phyloP scores from a whole-genome alignment of 1,140 invertebrate species.

The Ceratosolen fusciceps region DNA sequence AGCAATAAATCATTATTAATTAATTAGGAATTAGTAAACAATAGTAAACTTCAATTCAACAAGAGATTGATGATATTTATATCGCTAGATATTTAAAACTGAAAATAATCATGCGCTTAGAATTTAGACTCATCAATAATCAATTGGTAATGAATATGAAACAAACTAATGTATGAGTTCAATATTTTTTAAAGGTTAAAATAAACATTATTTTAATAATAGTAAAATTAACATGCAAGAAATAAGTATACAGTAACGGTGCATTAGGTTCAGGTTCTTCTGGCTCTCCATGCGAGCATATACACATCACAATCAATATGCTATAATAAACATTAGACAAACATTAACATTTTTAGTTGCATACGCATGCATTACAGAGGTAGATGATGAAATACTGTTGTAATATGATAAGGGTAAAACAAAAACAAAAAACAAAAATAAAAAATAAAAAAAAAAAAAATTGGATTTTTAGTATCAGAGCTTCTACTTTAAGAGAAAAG shows the following conservation, averaged over 20 bases:
- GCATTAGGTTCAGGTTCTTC: no score
- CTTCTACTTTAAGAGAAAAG: conserved; percentile 43
- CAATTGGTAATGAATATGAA: neutral
- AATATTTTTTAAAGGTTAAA: no score
- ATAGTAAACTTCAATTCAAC: neutral
- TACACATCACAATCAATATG: neutral
- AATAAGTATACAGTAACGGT: no score
- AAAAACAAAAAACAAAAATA: neutral
- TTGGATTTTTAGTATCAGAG: neutral
- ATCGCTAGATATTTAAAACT: neutral
- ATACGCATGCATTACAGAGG: conserved; percentile 31
- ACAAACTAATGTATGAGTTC: no score
- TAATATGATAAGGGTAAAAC: neutral
- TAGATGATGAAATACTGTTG: conserved; percentile 18
- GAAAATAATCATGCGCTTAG: neutral
- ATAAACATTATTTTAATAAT: neutral
- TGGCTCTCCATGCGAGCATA: no score
- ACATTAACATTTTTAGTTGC: neutral
- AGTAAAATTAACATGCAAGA: neutral
- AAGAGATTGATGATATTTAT: conserved; percentile 18
- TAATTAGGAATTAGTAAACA: neutral
- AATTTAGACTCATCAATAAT: neutral
- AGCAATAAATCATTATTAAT: neutral
- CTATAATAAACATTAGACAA: neutral
- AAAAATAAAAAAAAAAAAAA: no score